Conservation (phyloP, 2,113 vertebrate genomes). For the Zapus hudsonius region DNA sequence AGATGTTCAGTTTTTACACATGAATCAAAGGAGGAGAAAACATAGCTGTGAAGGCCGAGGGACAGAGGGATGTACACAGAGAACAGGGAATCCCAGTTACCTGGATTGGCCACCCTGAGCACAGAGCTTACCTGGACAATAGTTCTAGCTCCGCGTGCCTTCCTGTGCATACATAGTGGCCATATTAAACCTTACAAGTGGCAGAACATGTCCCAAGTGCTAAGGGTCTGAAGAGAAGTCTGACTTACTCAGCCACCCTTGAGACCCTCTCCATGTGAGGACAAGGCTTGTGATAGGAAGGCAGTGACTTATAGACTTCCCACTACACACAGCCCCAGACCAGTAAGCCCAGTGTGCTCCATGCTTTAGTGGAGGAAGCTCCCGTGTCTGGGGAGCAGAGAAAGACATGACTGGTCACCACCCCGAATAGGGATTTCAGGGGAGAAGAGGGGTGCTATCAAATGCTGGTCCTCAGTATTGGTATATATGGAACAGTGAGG, state of each 20-base stretch:
- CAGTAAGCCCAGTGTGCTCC: not conserved
- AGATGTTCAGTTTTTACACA: not conserved
- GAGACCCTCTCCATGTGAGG: not conserved
- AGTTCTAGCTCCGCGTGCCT: not conserved
- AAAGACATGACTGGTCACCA: not conserved
- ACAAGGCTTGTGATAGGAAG: not conserved
- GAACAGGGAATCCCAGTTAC: not conserved
- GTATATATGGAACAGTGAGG: rapidly evolving
- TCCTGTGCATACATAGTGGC: no score
- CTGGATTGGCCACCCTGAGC: rapidly evolving
- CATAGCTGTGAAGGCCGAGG: not conserved
- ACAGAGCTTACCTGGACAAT: not conserved
- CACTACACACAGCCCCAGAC: no score
- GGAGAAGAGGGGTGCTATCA: not conserved
- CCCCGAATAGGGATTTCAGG: not conserved
- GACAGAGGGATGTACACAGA: rapidly evolving
- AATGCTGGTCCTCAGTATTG: not conserved
- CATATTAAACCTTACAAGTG: not conserved
- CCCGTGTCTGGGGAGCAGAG: not conserved
- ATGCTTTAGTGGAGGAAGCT: not conserved
- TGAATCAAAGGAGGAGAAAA: not conserved
- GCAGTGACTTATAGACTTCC: not conserved
- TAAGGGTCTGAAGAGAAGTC: not conserved
- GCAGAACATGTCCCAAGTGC: not conserved
- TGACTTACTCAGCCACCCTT: not conserved